Evolutionary conservation across 2,113 vertebrate genomes (phyloP).

Genomic region (Proteles cristata): DNA sequence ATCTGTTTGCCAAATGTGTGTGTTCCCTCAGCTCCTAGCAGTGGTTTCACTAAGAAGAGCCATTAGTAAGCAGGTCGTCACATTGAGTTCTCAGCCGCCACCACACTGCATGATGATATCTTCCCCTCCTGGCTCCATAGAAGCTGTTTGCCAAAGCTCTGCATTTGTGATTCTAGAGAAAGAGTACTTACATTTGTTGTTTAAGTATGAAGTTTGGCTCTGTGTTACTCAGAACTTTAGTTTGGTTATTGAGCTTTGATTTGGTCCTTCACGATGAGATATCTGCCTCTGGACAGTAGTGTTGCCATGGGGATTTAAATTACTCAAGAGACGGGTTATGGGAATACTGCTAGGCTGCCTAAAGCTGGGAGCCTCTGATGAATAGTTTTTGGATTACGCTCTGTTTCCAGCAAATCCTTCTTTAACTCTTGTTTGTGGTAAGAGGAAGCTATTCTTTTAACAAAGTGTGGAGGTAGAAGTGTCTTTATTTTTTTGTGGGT

Average conservation of each 20-base stretch:
- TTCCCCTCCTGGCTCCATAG: not conserved
- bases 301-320: conserved; percentile 10
- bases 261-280: not conserved
- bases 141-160: not conserved
- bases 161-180: conserved; percentile 1
- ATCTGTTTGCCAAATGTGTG: conserved; percentile 76
- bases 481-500: not conserved
- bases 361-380: not conserved
- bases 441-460: not conserved
- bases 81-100: not conserved
- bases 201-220: not conserved
- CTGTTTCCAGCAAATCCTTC: not conserved
- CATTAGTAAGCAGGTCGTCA: not conserved
- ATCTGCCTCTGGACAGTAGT: not conserved
- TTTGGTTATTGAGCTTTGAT: not conserved
- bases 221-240: not conserved
- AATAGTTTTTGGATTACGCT: not conserved
- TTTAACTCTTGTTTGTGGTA: not conserved
- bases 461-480: not conserved
- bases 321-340: not conserved
- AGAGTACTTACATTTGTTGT: not conserved
- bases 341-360: not conserved
- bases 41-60: conserved; percentile 17
- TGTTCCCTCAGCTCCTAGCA: conserved; percentile 21
- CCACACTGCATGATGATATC: not conserved